phyloP scores from a whole-genome alignment of 2,797 vertebrate species.

The Microtus obscurus region DNA sequence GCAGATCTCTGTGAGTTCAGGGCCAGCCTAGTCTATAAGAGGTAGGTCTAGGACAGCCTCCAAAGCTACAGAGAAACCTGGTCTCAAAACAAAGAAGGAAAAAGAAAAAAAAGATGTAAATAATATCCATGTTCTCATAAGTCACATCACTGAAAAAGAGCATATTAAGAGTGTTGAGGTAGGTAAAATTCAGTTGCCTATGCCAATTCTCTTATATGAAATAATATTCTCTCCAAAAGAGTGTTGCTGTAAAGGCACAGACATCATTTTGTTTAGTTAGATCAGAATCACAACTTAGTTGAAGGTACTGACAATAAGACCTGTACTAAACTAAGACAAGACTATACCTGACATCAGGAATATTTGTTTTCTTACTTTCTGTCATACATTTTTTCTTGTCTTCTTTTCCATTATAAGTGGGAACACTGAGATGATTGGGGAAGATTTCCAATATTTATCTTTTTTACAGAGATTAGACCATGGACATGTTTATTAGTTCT shows the following conservation, averaged over 20 bases:
- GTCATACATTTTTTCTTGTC: background rate
- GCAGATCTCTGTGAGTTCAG: too few relatives aligned
- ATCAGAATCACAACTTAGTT: background rate
- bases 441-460: constrained; percentile 24
- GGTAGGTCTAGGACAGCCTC: too few relatives aligned
- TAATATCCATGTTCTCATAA: background rate
- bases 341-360: background rate
- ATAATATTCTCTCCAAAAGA: background rate
- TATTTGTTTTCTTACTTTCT: constrained; percentile 4
- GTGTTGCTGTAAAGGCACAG: background rate
- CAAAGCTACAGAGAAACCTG: too few relatives aligned
- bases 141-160: background rate
- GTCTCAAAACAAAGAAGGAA: too few relatives aligned
- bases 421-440: background rate
- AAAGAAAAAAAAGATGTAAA: background rate
- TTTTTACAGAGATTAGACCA: background rate
- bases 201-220: background rate
- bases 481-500: constrained; percentile 5
- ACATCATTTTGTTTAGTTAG: background rate
- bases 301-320: too few relatives aligned
- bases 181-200: background rate
- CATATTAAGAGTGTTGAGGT: background rate
- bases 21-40: too few relatives aligned
- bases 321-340: background rate
- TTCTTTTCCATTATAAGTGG: background rate